Base-by-base conservation (phyloP, 1,140 invertebrate species). In the Agrypnia vestita region DNA sequence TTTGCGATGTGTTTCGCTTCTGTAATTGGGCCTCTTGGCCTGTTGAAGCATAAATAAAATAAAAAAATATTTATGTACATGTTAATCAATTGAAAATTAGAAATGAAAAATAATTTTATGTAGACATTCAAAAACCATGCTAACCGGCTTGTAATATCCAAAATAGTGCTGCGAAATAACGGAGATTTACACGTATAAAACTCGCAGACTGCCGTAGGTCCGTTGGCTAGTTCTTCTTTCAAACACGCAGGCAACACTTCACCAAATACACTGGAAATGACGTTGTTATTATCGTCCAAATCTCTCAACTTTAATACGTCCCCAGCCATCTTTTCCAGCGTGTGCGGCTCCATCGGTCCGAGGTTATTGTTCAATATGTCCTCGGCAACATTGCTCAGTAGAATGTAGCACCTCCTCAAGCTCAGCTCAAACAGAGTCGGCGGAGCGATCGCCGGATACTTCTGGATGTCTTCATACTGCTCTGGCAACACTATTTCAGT, bases 201-300 rank as follows among this genome's bases (percentile, higher is more conserved):
- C 15, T 82, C 80, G n/a, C 80, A 82, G 47, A 82, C 55, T 46
- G 51, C 77, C 15, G 80, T 72, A 1, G 80, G 80, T 3, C 80
- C 80, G 51, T 64, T 75, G 3, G 46, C 17, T n/a, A 80, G 11
- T 17, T 80, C 78, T 15, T 76, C 35, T 13, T 51, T 51, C 25
- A 80, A 46, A 69, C 19, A 49, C 4, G 19, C 46, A 0, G 78
- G 78, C 19, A 79, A 62, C n/a, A 64, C 51, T 56, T 64, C 56
- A 9, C 49, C 69, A 44, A 79, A 76, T 12, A 67, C 61, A 56
- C 75, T 71, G 11, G 55, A 76, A 15, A 56, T 71, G 12, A n/a
- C 8, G 17, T 61, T 59, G 35, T 76, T 74, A 64, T 75, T 80
- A 35, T 80, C 44, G 47, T 80, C 71, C 47, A 43, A 8, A 9